Evolutionary conservation across 2,113 vertebrate species (phyloP), one percentile per base, ranked within the genome.

Genomic region (Pachypanchax playfairii): DNA sequence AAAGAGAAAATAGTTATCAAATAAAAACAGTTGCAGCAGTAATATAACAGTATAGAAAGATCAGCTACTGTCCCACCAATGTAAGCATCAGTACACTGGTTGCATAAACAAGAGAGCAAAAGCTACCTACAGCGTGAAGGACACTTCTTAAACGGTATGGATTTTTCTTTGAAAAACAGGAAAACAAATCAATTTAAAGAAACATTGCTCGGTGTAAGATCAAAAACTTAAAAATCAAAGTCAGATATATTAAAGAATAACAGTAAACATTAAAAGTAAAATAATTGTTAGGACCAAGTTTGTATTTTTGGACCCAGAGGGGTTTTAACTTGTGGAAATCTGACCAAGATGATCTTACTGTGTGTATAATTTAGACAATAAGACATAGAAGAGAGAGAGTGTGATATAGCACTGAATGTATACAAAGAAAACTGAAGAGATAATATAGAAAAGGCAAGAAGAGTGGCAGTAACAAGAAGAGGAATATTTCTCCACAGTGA

Each of bases 81-180:
- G 31, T 31, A 9, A 50, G 15, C 25, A 22, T 18, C 9, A 47
- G 44, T 25, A n/a, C 10, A 15, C 44, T 13, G 22, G 13, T 49
- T n/a, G 25, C 24, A 49, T 25, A 26, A 35, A 35, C 5, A 46
- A 1, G 12, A 9, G 12, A 20, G n/a, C 26, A 51, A 51, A 31
- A 36, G 20, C 21, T 39, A 8, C 13, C 20, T 15, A 9, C 20
- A 53, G 33, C 14, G 51, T 54, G 51, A 54, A 54, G 51, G 33
- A 54, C 51, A 54, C 33, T 54, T 38, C 50, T 36, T 22, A 48
- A 48, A 24, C 24, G 29, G 6, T 50, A 39, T 22, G 31, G 29
- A 52, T 38, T 49, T 17, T 49, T 12, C 12, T 26, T 26, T 4
- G 24, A 17, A 25, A 28, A 36, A 52, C 6, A n/a, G 31, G 8